Conservation (phyloP, 1,140 invertebrate species). For the Fopius arisanus region DNA sequence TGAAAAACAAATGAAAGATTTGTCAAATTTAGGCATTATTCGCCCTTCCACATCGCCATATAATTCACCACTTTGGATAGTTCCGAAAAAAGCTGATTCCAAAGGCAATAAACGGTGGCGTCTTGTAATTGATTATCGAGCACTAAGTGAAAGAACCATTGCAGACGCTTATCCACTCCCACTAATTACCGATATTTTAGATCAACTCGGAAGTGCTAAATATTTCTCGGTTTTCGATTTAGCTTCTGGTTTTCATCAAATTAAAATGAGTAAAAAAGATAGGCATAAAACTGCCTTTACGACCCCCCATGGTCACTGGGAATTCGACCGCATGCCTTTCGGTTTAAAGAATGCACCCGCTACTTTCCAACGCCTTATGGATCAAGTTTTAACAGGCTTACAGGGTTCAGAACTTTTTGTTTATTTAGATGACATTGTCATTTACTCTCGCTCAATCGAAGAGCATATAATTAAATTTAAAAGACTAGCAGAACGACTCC, state of each 20-base stretch:
- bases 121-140: constrained; percentile 55
- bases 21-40: constrained; percentile 38
- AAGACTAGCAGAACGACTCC: constrained; percentile 47
- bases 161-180: constrained; percentile 67
- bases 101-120: constrained; percentile 45
- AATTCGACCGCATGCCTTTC: constrained; percentile 50
- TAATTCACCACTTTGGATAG: constrained; percentile 47
- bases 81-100: constrained; percentile 49
- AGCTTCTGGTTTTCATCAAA: constrained; percentile 60
- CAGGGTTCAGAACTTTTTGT: constrained; percentile 35
- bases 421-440: constrained; percentile 50
- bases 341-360: constrained; percentile 40
- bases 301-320: constrained; percentile 47
- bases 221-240: constrained; percentile 60
- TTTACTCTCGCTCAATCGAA: constrained; percentile 35
- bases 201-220: constrained; percentile 47
- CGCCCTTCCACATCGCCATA: constrained; percentile 38
- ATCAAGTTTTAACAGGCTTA: constrained; percentile 39
- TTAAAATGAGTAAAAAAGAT: constrained; percentile 47
- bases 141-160: constrained; percentile 56
- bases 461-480: constrained; percentile 39
- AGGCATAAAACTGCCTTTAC: constrained; percentile 59
- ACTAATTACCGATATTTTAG: constrained; percentile 60
- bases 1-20: constrained; percentile 40
- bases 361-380: constrained; percentile 46